A percentile compares a stretch with the other conserved stretches of the same genome.
phyloP scores from a whole-genome alignment of 2,888 invertebrate genomes.

The Erynnis tages region DNA sequence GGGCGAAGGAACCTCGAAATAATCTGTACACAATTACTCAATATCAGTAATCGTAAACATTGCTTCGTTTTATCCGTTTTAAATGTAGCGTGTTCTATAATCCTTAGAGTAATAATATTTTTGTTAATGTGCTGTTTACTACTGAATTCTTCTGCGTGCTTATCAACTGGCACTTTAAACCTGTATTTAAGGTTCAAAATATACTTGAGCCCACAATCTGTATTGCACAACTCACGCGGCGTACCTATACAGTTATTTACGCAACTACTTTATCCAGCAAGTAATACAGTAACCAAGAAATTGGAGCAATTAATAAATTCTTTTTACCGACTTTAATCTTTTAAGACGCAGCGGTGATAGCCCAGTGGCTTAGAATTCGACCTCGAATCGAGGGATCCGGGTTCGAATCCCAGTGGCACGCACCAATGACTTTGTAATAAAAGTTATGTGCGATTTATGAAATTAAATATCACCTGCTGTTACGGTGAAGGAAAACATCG shows the following conservation, averaged over 20 bases:
- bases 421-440: too few species aligned
- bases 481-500: too few species aligned
- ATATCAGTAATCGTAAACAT: constrained; percentile 10
- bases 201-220: not conserved
- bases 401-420: too few species aligned
- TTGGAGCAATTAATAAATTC: constrained; percentile 5
- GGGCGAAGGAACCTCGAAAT: constrained; percentile 5
- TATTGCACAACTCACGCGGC: not conserved
- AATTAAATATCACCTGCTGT: too few species aligned
- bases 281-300: not conserved
- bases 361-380: too few species aligned
- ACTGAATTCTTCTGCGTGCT: not conserved
- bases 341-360: too few species aligned
- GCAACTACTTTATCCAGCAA: constrained; percentile 3
- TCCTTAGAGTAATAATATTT: too few species aligned
- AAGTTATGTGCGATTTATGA: too few species aligned
- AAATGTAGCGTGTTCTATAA: not conserved
- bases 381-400: too few species aligned
- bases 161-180: not conserved
- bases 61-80: not conserved
- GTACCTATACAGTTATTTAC: not conserved
- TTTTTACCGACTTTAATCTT: too few species aligned
- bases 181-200: not conserved
- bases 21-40: constrained; percentile 9
- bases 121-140: too few species aligned